Evolutionary conservation across 2,888 invertebrate genomes (phyloP), one percentile per base, ranked within the genome.

Genomic region (Protophormia terraenovae): DNA sequence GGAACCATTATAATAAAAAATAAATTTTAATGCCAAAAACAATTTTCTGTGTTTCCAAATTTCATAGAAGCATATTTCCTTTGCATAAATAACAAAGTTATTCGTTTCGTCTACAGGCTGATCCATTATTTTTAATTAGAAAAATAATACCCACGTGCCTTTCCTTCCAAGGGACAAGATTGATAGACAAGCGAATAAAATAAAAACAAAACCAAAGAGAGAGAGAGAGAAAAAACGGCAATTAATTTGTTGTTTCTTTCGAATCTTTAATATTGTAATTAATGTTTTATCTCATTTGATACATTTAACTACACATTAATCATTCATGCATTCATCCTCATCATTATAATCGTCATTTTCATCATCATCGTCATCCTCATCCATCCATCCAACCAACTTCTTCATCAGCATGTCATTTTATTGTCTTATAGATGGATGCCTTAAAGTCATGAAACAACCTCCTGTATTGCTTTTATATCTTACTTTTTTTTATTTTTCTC

Each of bases 221-320:
- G 38, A 32, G 12, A 71, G 1, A 77, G 8, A 32, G 7, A 32
- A 29, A 14, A 38, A 35, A 10, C 29, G 41, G 8, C 12, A 16
- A 72, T 41, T 45, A 22, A 27, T 64, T 67, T 58, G 16, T 29
- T 58, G 14, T 22, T 50, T 80, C 16, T 47, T 35, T 22, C 10
- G n/a, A 71, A 71, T 41, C 22, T 50, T 81, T 60, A 29, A 38
- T 47, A 38, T 41, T 75, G 16, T 75, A 81, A 81, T 80, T 80
- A 80, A 80, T 75, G 29, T 67, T 67, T 73, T 67, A 67, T 73
- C 24, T 60, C 27, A 60, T 73, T 77, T 69, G n/a, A 69, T 62
- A 55, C 24, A 73, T 66, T 77, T 77, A 58, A 84, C 38, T 66
- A 62, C 41, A 24, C 73, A 85, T 85, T 78, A 81, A 85, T 82